Conservation (phyloP, 2,888 invertebrate species). For the Clepsis dumicolana region DNA sequence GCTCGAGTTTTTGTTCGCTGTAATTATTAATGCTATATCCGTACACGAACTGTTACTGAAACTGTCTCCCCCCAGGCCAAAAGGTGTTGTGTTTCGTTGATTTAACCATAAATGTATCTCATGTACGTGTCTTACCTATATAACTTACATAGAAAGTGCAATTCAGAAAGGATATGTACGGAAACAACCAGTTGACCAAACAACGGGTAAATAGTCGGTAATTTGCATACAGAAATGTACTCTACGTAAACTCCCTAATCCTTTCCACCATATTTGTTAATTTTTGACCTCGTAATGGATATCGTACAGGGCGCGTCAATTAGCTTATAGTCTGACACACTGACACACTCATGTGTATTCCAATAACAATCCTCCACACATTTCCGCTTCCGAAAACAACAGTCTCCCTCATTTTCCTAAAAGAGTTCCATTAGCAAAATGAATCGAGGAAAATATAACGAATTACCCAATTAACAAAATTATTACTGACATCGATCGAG, state of each 20-base stretch:
- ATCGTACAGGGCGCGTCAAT: too few relatives aligned
- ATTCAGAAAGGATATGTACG: too few relatives aligned
- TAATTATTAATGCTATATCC: background rate
- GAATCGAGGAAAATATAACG: slow-evolving; percentile 16
- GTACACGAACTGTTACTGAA: background rate
- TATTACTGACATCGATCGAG: slow-evolving; percentile 9
- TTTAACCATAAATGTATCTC: too few relatives aligned
- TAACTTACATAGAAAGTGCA: too few relatives aligned
- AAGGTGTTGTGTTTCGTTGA: too few relatives aligned
- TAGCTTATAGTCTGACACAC: background rate
- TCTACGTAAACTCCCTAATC: too few relatives aligned
- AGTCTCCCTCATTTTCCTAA: background rate
- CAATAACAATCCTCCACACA: background rate
- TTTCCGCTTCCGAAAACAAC: background rate
- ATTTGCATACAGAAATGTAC: too few relatives aligned
- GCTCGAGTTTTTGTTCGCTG: background rate
- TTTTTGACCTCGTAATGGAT: too few relatives aligned
- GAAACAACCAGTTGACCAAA: too few relatives aligned
- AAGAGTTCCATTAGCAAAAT: slow-evolving; percentile 21
- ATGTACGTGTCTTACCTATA: too few relatives aligned
- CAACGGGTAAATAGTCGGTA: too few relatives aligned
- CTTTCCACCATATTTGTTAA: too few relatives aligned
- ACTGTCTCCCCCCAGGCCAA: background rate
- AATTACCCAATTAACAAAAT: slow-evolving; percentile 20
- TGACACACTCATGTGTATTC: background rate